Evolutionary conservation across 1,140 invertebrate species (phyloP), one percentile per base, ranked within the genome.

Genomic region (Octopus bimaculoides): DNA sequence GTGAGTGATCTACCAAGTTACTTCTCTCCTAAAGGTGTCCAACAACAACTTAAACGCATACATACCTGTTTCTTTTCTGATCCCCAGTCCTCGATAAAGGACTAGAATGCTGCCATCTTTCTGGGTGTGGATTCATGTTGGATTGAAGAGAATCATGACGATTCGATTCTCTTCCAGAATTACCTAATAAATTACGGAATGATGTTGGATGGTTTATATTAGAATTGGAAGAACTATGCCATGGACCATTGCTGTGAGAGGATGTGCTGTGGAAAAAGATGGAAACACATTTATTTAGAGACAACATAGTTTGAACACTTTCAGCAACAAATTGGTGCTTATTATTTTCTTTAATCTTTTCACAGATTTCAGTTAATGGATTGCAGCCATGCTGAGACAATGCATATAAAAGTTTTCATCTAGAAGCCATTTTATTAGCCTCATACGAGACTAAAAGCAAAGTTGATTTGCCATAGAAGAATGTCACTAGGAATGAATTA

Each of bases 21-120:
- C 26, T 41, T 41, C 26, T 41, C 26, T 41, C 26, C 26, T 41
- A 41, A 41, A 41, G 26, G 26, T 41, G 3, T 41, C 26, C 26
- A 41, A 41, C 26, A 41, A 41, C 26, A 41, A 41, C 26, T 41
- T 41, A 80, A 52, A 61, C 41, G 77, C 74, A 82, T 12, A 79
- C 80, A 82, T 78, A 85, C 86, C 86, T 84, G 75, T 83, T 86
- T 78, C 86, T 80, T n/a, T 81, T 80, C 54, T 71, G 80, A 71
- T 85, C 85, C 56, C 85, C 85, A 78, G 83, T 82, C 52, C 85
- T 82, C 54, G 86, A 82, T 80, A 87, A 73, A 17, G 86, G 86
- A 82, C 86, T 87, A 78, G 85, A 83, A 78, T 83, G 83, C 52
- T 81, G 82, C 86, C 86, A 87, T 69, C 81, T 81, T 77, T 84